phyloP scores from a whole-genome alignment of 2,888 invertebrate species.

The Eutolmus rufibarbis region DNA sequence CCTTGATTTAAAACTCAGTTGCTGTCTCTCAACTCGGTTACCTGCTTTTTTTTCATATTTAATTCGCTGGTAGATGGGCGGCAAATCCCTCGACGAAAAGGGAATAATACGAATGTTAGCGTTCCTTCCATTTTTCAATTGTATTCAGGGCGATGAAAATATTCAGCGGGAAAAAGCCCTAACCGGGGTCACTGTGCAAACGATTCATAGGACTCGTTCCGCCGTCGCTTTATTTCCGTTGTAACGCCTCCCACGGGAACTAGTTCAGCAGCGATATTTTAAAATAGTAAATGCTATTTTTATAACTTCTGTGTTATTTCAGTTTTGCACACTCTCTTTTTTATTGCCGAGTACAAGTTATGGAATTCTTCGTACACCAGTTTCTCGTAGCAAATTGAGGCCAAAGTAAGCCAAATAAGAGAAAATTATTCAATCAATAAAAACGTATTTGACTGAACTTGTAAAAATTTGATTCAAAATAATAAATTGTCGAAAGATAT shows the following conservation, averaged over 20 bases:
- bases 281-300: background rate
- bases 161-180: background rate
- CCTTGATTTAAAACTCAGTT: background rate
- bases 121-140: background rate
- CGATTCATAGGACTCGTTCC: background rate
- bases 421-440: no score
- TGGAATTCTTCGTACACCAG: background rate
- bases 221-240: background rate
- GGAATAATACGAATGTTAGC: background rate
- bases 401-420: no score
- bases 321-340: background rate
- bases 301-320: background rate
- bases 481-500: no score
- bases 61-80: background rate
- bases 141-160: background rate
- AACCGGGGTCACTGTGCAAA: background rate
- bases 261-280: background rate
- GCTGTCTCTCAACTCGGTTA: background rate
- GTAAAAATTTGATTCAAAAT: no score
- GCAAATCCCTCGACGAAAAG: background rate
- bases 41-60: background rate
- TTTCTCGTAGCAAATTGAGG: no score
- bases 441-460: no score
- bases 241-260: background rate
- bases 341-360: background rate